A percentile compares a stretch with the other conserved stretches of the same genome.
These are phyloP conservation scores for Petromus typicus DNA, from an alignment of 2,113 vertebrate genomes.

Conservation along the genomic window DNA sequence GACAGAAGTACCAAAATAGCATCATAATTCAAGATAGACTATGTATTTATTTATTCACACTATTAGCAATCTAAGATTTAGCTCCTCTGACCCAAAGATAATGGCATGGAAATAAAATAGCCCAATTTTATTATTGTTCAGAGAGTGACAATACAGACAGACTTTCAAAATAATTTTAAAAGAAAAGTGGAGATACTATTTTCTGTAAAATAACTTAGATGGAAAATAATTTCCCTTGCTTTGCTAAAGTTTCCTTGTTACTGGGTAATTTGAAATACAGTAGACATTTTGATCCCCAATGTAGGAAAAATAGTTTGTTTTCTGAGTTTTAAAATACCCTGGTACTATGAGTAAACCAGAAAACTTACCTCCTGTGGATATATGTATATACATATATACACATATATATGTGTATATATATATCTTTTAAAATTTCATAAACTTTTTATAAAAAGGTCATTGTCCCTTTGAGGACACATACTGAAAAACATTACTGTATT, in stretches of 20 bases:
- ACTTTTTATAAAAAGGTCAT: not conserved
- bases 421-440: not conserved
- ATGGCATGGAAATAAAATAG: not conserved
- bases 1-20: slow-evolving; percentile 12
- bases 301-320: not conserved
- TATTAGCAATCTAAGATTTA: not conserved
- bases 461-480: not conserved
- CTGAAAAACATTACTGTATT: not conserved
- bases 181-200: not conserved
- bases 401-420: no score
- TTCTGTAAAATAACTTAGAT: not conserved
- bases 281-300: not conserved
- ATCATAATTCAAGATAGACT: not conserved
- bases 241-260: not conserved
- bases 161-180: slow-evolving; percentile 32
- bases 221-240: not conserved
- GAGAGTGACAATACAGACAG: not conserved
- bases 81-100: not conserved
- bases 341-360: not conserved
- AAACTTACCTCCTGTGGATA: not conserved
- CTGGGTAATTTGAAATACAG: not conserved
- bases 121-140: not conserved
- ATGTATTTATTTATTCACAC: slow-evolving; percentile 29
- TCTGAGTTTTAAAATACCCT: not conserved
- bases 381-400: no score